Base-by-base conservation (phyloP, 2,113 vertebrate species). In the Actenoides lindsayi region DNA sequence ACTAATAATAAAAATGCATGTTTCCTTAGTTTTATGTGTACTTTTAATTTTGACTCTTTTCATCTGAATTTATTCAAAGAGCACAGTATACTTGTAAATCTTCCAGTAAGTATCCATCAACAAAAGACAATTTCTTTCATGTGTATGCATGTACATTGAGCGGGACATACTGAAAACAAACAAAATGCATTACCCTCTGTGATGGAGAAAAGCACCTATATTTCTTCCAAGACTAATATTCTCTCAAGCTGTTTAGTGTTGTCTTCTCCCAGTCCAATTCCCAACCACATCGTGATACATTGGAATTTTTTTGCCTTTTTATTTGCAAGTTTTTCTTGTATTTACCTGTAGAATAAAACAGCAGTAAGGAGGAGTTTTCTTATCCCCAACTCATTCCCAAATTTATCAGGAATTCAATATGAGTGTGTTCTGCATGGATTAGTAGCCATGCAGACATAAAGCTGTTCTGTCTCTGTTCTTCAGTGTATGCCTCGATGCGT, bases 31-130 rank as follows among this genome's bases (percentile, higher is more conserved):
- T 91, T 76, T 96, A 51, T 87, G 15, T 48, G 25, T 87, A 80
- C 50, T 84, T 94, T 96, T 71, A 79, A 64, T 35, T 79, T 95
- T 48, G 16, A 48, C 23, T 87, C n/a, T 86, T 74, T 90, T 53
- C 37, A 64, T 14, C 44, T 56, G 28, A 94, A 82, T 87, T 82
- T 4, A 68, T 93, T 91, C 33, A 65, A 78, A 78, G 81, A 84
- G 21, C 35, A 76, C 23, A n/a, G 37, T 69, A 31, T 54, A 64
- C 59, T 78, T 78, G 10, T 84, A 87, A 78, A 89, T 70, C 39
- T 82, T 89, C 70, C 41, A 70, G 6, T 56, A 82, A 69, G 24
- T 73, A 82, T 53, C 77, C 35, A 48, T 84, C 62, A 89, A 57
- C 17, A 81, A 48, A 12, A 84, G 39, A 91, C 74, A 91, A 67